These are phyloP conservation scores for Penelope pileata DNA, from an alignment of 2,113 vertebrate species.

Conservation along the genomic window DNA sequence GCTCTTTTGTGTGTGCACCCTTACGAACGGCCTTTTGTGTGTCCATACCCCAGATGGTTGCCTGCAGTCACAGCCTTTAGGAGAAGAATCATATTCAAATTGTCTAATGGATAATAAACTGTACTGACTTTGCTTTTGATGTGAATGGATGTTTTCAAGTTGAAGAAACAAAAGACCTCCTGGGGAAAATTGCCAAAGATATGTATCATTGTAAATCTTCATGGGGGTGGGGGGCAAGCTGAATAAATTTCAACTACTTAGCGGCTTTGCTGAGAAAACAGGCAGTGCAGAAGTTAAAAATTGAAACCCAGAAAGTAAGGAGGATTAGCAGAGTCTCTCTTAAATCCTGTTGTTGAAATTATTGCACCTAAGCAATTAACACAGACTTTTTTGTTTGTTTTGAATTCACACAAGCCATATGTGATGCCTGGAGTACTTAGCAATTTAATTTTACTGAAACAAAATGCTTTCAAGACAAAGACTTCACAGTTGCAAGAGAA, in stretches of 20 bases:
- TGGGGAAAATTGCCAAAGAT: constrained; percentile 27
- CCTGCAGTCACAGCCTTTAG: constrained; percentile 30
- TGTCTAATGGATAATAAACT: constrained; percentile 41
- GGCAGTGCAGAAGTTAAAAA: neutral
- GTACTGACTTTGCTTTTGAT: constrained; percentile 14
- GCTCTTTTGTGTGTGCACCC: constrained; percentile 11
- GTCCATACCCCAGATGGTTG: constrained; percentile 71
- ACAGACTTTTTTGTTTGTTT: neutral
- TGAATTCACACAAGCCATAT: neutral
- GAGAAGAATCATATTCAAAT: constrained; percentile 46
- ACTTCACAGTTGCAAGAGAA: neutral
- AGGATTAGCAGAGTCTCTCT: neutral
- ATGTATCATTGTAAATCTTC: neutral
- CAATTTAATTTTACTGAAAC: neutral
- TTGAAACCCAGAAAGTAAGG: neutral
- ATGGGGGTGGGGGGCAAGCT: neutral
- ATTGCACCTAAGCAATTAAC: neutral
- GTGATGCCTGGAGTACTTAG: neutral
- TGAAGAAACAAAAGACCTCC: constrained; percentile 44
- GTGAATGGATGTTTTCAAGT: constrained; percentile 34
- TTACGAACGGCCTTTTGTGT: constrained; percentile 50
- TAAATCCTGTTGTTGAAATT: neutral
- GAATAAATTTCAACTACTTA: neutral
- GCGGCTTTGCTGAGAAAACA: neutral
- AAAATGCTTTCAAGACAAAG: neutral